These are phyloP conservation scores for Onychomys torridus DNA, from an alignment of 2,797 vertebrate species.

Conservation along the genomic window DNA sequence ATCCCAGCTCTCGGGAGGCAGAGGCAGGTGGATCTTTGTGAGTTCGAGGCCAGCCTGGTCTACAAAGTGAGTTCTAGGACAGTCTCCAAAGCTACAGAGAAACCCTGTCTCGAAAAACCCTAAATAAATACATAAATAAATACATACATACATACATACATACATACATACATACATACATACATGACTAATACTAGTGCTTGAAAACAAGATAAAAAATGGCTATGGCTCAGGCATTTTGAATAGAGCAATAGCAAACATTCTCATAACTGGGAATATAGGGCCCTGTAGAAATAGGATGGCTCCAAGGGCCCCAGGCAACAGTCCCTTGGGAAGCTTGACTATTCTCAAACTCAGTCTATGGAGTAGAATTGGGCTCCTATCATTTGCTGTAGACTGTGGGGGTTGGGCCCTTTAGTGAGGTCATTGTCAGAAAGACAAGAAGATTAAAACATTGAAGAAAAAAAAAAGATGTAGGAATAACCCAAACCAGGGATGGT, in stretches of 20 bases:
- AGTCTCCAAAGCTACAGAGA: too few species aligned
- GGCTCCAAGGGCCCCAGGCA: neutral
- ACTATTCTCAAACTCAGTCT: neutral
- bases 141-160: too few species aligned
- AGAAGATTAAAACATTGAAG: neutral
- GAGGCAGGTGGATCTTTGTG: too few species aligned
- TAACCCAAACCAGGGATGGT: neutral
- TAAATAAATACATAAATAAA: too few species aligned
- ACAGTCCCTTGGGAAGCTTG: neutral
- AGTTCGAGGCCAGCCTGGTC: too few species aligned
- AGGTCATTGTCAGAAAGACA: neutral
- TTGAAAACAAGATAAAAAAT: neutral
- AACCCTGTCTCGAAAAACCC: too few species aligned
- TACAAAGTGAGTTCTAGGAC: too few species aligned
- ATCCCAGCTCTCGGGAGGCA: too few species aligned
- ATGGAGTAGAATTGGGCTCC: neutral
- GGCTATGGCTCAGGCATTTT: neutral
- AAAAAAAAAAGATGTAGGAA: neutral
- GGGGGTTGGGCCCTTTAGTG: neutral
- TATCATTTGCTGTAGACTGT: neutral
- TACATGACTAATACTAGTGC: neutral
- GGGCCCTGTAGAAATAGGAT: neutral
- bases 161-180: too few species aligned
- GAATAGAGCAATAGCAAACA: neutral
- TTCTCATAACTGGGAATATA: neutral